Evolutionary conservation across 2,797 vertebrate species (phyloP).

Genomic region (Lateolabrax maculatus): DNA sequence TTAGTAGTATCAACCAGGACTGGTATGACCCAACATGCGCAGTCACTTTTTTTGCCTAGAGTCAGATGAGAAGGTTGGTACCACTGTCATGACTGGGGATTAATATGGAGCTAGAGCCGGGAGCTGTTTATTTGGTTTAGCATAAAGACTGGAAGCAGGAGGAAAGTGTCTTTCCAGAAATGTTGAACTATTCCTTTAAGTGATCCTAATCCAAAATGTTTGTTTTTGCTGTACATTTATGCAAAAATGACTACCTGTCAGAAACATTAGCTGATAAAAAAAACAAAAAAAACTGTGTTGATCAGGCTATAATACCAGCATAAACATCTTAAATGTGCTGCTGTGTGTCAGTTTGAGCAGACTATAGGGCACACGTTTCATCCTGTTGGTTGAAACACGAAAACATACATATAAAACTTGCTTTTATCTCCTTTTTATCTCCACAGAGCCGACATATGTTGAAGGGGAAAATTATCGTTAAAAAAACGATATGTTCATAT

Average conservation of each 20-base stretch:
- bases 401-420: background rate
- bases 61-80: background rate
- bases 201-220: no score
- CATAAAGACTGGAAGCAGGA: background rate
- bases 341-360: background rate
- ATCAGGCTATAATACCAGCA: background rate
- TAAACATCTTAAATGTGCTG: background rate
- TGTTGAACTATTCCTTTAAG: no score
- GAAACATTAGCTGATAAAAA: no score
- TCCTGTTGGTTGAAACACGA: background rate
- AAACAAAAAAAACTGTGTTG: no score
- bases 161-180: no score
- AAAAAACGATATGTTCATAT: constrained; percentile 28
- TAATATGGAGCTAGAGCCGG: background rate
- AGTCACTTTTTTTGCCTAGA: background rate
- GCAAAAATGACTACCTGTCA: no score
- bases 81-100: background rate
- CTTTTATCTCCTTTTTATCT: no score
- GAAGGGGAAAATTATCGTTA: constrained; percentile 1
- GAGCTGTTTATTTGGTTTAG: background rate
- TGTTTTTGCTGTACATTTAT: no score
- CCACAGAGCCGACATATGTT: background rate
- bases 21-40: background rate
- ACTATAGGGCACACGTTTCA: background rate
- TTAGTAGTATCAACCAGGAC: background rate